Percentiles rank a stretch among this genome's conserved stretches.
Conservation (phyloP, 2,113 vertebrate genomes). For the Sander lucioperca region DNA sequence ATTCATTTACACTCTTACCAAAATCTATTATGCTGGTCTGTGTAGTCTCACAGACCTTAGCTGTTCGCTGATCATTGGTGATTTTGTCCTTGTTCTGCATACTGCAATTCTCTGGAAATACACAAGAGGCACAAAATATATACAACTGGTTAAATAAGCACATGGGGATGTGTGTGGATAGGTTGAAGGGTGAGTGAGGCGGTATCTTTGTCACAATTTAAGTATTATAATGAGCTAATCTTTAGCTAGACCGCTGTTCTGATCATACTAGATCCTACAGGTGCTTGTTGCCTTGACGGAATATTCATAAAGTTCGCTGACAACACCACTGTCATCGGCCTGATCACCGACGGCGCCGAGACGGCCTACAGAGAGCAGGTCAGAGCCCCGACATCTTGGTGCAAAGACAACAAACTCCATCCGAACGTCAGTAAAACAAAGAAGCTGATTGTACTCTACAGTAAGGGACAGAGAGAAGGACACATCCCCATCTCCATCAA, state of each 20-base stretch:
- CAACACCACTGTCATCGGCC: too few species aligned
- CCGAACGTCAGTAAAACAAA: too few species aligned
- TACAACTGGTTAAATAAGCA: background rate
- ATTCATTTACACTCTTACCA: constrained; percentile 61
- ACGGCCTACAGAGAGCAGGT: background rate
- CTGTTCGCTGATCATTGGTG: constrained; percentile 48
- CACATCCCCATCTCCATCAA: too few species aligned
- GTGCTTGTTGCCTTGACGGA: background rate
- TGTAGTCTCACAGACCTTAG: constrained; percentile 79
- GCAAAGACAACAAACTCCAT: too few species aligned
- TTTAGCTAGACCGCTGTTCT: background rate
- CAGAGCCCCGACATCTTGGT: too few species aligned
- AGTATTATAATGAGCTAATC: background rate
- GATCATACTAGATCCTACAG: background rate
- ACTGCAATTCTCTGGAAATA: constrained; percentile 87
- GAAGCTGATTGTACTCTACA: too few species aligned
- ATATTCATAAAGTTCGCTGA: too few species aligned
- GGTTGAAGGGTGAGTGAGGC: background rate
- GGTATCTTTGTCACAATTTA: background rate
- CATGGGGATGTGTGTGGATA: too few species aligned
- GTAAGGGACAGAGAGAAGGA: too few species aligned
- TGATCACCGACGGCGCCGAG: too few species aligned
- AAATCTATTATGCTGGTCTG: constrained; percentile 75
- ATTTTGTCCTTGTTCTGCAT: constrained; percentile 63
- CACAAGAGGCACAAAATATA: background rate